A percentile compares a stretch with the other conserved stretches of the same genome.
phyloP scores from a whole-genome alignment of 2,888 invertebrate genomes.

The Eupsilia transversa region DNA sequence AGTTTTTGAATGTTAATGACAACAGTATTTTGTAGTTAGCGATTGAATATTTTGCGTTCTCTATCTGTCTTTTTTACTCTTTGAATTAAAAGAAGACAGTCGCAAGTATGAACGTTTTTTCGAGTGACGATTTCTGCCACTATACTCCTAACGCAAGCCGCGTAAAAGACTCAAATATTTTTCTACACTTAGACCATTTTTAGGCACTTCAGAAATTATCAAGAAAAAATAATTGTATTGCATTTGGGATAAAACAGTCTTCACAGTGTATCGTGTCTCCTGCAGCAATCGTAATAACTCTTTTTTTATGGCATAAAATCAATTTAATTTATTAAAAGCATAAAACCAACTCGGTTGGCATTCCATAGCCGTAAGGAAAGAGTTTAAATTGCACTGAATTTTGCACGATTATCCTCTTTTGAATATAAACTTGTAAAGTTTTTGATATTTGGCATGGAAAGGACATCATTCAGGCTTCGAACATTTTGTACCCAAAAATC shows the following conservation, averaged over 20 bases:
- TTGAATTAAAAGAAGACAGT: too few relatives aligned
- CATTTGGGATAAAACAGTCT: not conserved
- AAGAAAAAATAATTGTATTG: too few relatives aligned
- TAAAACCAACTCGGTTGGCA: not conserved
- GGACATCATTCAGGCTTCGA: too few relatives aligned
- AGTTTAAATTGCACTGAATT: not conserved
- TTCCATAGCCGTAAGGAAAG: not conserved
- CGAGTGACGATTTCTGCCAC: too few relatives aligned
- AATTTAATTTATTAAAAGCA: not conserved
- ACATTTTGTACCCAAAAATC: too few relatives aligned
- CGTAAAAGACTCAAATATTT: too few relatives aligned
- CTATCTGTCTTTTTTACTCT: too few relatives aligned
- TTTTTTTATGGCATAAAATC: not conserved
- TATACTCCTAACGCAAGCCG: too few relatives aligned
- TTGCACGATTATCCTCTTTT: not conserved
- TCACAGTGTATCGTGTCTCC: conserved; percentile 15
- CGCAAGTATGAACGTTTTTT: too few relatives aligned
- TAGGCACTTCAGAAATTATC: too few relatives aligned
- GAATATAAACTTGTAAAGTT: not conserved
- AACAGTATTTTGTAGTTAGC: not conserved
- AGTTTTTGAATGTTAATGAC: not conserved
- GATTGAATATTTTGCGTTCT: not conserved
- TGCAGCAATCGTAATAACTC: conserved; percentile 9
- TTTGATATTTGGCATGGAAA: conserved; percentile 15
- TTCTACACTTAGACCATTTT: too few relatives aligned